Evolutionary conservation across 2,113 vertebrate species (phyloP).

Genomic region (Percina caprodes): DNA sequence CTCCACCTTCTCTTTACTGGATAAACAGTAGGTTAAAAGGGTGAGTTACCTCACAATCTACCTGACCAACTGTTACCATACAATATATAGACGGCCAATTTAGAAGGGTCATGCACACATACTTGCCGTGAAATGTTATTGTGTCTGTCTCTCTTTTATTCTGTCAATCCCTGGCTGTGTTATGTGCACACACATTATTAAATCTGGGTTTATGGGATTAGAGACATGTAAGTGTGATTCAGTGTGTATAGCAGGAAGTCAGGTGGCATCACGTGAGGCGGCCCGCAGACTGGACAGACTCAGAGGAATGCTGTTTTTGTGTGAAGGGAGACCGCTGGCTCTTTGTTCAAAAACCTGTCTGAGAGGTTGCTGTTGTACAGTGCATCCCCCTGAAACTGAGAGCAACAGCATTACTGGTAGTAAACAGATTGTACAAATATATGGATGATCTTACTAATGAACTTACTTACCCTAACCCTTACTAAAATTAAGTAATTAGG

Average conservation of each 20-base stretch:
- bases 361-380: not conserved
- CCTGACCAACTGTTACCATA: not conserved
- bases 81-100: not conserved
- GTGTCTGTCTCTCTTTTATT: not conserved
- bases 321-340: slow-evolving; percentile 1
- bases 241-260: slow-evolving; percentile 53
- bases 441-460: not conserved
- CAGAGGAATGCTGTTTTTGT: slow-evolving; percentile 66
- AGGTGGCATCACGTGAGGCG: slow-evolving; percentile 64
- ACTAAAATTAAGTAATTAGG: not conserved
- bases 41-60: not conserved
- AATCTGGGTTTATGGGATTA: slow-evolving; percentile 10
- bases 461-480: too few relatives aligned
- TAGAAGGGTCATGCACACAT: not conserved
- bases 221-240: slow-evolving; percentile 31
- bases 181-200: not conserved
- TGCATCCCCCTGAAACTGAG: not conserved
- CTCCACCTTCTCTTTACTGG: not conserved
- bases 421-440: not conserved
- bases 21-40: slow-evolving; percentile 1
- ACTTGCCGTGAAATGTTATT: not conserved
- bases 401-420: not conserved
- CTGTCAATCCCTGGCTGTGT: not conserved
- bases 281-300: slow-evolving; percentile 36
- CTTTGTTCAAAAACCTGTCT: slow-evolving; percentile 28